phyloP scores from a whole-genome alignment of 2,888 invertebrate genomes.

The Hydrotaea cyrtoneurina region DNA sequence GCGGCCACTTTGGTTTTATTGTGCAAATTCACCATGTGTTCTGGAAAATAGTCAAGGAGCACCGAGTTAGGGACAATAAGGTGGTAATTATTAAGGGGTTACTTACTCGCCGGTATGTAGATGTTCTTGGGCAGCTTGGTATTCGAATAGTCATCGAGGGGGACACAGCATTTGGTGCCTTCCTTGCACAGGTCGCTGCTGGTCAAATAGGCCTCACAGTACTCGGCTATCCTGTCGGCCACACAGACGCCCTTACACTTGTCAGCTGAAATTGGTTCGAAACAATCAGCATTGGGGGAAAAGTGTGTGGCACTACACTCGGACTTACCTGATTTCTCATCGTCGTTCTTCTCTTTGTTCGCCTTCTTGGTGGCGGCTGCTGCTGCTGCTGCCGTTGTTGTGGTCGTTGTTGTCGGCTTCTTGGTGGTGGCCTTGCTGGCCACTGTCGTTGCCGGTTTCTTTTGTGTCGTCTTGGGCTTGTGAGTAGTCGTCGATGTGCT shows the following conservation, averaged over 20 bases:
- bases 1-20: conserved; percentile 69
- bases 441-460: conserved; percentile 70
- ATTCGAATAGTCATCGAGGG: conserved; percentile 87
- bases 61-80: neutral
- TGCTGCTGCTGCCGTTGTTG: conserved; percentile 70
- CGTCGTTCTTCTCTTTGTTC: conserved; percentile 71
- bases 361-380: conserved; percentile 71
- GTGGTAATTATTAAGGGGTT: neutral
- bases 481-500: conserved; percentile 76
- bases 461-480: conserved; percentile 72
- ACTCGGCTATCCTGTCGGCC: conserved; percentile 89
- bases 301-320: too few species aligned
- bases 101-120: conserved; percentile 85
- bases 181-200: conserved; percentile 87
- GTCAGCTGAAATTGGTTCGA: conserved; percentile 69
- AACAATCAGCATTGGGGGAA: too few species aligned
- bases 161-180: conserved; percentile 91
- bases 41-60: conserved; percentile 68
- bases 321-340: conserved; percentile 72
- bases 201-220: conserved; percentile 92
- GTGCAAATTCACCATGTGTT: conserved; percentile 76
- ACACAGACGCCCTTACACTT: conserved; percentile 92
- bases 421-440: conserved; percentile 73
- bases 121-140: conserved; percentile 86
- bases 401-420: conserved; percentile 72